Evolutionary conservation across 2,888 invertebrate species (phyloP).

Genomic region (Ectropis crepuscularia): DNA sequence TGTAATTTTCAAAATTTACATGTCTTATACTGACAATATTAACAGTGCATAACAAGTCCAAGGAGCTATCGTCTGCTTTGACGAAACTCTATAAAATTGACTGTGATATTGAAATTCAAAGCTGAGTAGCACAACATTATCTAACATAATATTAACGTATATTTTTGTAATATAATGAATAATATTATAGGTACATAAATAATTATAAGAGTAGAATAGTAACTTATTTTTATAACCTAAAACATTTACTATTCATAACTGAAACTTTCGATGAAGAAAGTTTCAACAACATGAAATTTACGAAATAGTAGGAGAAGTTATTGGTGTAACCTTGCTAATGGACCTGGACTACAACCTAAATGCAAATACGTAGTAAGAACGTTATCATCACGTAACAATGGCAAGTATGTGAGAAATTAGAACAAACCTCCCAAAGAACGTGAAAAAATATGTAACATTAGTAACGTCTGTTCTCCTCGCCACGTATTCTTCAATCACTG

Average conservation of each 20-base stretch:
- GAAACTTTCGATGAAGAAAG: not conserved
- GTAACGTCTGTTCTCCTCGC: too few relatives aligned
- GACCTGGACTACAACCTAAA: too few relatives aligned
- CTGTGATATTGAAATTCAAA: constrained; percentile 76
- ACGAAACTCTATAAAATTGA: constrained; percentile 54
- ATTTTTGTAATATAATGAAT: constrained; percentile 29
- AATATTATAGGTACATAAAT: constrained; percentile 12
- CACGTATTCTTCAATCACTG: too few relatives aligned
- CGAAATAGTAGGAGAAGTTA: too few relatives aligned
- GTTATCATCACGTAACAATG: too few relatives aligned
- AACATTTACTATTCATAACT: constrained; percentile 17
- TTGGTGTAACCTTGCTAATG: too few relatives aligned
- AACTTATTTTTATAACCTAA: constrained; percentile 31
- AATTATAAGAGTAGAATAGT: constrained; percentile 20
- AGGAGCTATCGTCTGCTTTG: constrained; percentile 22
- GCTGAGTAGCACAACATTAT: constrained; percentile 49
- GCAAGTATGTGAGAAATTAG: too few relatives aligned
- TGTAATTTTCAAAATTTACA: not conserved
- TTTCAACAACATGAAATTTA: too few relatives aligned
- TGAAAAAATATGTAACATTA: too few relatives aligned
- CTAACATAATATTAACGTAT: constrained; percentile 27
- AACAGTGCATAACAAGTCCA: constrained; percentile 32
- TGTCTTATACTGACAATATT: constrained; percentile 12
- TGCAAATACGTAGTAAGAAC: too few relatives aligned
- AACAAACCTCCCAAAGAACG: too few relatives aligned